Evolutionary conservation across 2,888 invertebrate genomes (phyloP), one percentile per base, ranked within the genome.

Genomic region (Agrotis ipsilon): DNA sequence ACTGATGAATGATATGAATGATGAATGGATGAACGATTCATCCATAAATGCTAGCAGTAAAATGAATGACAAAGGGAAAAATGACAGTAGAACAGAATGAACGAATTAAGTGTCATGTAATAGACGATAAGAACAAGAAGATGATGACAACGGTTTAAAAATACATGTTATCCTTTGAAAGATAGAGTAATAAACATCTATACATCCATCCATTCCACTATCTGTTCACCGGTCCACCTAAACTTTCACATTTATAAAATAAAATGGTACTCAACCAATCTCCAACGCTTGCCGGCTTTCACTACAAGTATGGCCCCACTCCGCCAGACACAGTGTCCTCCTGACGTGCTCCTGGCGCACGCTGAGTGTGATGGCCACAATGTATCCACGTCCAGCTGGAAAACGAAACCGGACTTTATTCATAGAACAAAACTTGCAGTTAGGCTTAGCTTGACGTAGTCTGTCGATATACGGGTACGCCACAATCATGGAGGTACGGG

Each of bases 341-440:
- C 89, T 1, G 74, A 59, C 0, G 72, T 18, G 3, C 91, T 87
- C n/a, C 72, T 84, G 0, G 92, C 92, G 58, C 93, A 93, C 1
- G 88, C 82, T 0, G 89, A 81, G 71, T 92, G 86, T 0, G 81
- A 78, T 4, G 93, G 92, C 93, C 93, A 93, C 39, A 90, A 68
- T 2, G 79, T 82, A 1, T 67, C 59, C 1, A 88, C 61, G 45
- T 89, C 87, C 65, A 92, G 57, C 93, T 92, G 74, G 0, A 16
- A 64, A 51, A 27, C 32, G 7, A n/a, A 24, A 27, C 45, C 21
- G 16, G 3, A 0, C 2, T n/a, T n/a, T 59, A 13, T 11, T 21
- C 1, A 16, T 24, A 16, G 11, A 3, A 16, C n/a, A 45, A 39
- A 39, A 11, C 11, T 39, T 39, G 39, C 9, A 39, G 39, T n/a